Evolutionary conservation across 1,140 invertebrate genomes (phyloP).

Genomic region (Calycopis cecrops): DNA sequence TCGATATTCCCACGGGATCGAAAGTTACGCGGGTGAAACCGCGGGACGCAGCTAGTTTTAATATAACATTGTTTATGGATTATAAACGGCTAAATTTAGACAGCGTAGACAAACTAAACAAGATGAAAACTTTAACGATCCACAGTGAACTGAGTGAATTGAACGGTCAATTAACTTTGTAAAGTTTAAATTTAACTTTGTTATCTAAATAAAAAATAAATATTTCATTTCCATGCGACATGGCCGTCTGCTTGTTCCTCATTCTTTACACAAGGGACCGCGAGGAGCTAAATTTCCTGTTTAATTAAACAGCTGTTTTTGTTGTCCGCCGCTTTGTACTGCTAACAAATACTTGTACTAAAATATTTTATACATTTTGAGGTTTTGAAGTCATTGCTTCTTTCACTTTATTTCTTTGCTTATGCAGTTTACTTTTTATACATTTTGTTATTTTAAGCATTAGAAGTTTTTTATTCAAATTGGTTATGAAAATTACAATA

Average conservation of each 20-base stretch:
- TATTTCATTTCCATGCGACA: conserved; percentile 6
- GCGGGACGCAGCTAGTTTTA: too few relatives aligned
- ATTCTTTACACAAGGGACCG: not conserved
- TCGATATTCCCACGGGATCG: too few relatives aligned
- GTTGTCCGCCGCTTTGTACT: not conserved
- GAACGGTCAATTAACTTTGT: conserved; percentile 14
- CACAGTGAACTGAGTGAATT: conserved; percentile 5
- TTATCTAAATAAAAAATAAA: not conserved
- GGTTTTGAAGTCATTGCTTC: too few relatives aligned
- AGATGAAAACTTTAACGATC: conserved; percentile 4
- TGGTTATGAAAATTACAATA: too few relatives aligned
- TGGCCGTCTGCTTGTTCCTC: not conserved
- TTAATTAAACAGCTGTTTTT: conserved; percentile 7
- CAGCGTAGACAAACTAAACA: conserved; percentile 8
- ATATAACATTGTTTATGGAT: conserved; percentile 5
- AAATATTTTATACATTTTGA: too few relatives aligned
- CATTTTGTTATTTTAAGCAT: too few relatives aligned
- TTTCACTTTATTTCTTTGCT: too few relatives aligned
- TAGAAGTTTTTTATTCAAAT: too few relatives aligned
- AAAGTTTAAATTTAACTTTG: conserved; percentile 12
- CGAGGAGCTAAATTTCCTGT: not conserved
- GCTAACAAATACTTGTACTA: too few relatives aligned
- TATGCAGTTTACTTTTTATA: too few relatives aligned
- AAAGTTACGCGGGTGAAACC: too few relatives aligned
- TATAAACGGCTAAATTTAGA: not conserved